These are phyloP conservation scores for Drosophila pegasa DNA, from an alignment of 2,888 invertebrate species.

Conservation along the genomic window DNA sequence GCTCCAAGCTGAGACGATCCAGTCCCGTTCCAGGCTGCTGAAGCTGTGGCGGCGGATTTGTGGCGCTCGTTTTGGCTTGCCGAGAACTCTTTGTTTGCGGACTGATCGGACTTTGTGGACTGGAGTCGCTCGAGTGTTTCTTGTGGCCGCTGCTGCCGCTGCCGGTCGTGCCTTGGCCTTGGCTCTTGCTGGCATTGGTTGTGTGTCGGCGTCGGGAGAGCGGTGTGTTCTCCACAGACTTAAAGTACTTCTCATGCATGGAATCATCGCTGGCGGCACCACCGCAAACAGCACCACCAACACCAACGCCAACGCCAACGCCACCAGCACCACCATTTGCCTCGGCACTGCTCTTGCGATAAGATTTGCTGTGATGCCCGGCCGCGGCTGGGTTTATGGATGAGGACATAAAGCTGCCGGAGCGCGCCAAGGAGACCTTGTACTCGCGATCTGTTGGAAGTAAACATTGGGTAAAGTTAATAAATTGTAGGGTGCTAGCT, in stretches of 20 bases:
- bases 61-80: constrained; percentile 69
- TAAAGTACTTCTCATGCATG: constrained; percentile 92
- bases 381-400: constrained; percentile 81
- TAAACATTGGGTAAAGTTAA: not conserved
- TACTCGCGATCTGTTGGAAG: constrained; percentile 69
- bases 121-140: constrained; percentile 87
- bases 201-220: constrained; percentile 86
- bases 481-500: not conserved
- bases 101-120: constrained; percentile 88
- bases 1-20: constrained; percentile 78
- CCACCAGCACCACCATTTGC: constrained; percentile 68
- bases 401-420: constrained; percentile 85
- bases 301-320: constrained; percentile 53
- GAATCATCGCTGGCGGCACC: constrained; percentile 90
- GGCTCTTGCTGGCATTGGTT: constrained; percentile 71
- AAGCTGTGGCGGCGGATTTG: constrained; percentile 56
- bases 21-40: constrained; percentile 68
- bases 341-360: constrained; percentile 81
- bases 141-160: constrained; percentile 80
- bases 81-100: constrained; percentile 82
- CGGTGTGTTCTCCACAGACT: constrained; percentile 90
- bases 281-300: constrained; percentile 51
- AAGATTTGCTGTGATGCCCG: constrained; percentile 81
- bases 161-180: constrained; percentile 70
- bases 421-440: constrained; percentile 82